Conservation (phyloP, 2,113 vertebrate species). For the Bufo bufo region DNA sequence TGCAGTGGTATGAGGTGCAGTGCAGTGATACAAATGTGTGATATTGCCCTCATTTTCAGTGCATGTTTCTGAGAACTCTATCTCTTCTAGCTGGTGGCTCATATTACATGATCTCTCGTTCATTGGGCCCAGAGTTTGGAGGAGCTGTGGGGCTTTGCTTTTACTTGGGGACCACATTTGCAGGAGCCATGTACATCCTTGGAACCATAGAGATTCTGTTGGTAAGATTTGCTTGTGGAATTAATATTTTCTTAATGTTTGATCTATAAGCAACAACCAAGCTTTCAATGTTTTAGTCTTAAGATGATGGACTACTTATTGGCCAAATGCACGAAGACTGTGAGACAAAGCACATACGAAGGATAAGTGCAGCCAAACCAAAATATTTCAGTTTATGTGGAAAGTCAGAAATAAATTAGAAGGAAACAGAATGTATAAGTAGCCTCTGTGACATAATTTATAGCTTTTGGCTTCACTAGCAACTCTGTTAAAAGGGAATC, state of each 20-base stretch:
- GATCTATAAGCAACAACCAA: not conserved
- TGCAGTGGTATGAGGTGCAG: conserved; percentile 41
- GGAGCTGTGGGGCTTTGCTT: conserved; percentile 98
- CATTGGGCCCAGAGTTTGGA: conserved; percentile 95
- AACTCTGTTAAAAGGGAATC: not conserved
- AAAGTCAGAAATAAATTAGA: not conserved
- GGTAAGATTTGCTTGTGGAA: conserved; percentile 71
- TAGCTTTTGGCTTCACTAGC: not conserved
- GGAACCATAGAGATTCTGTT: conserved; percentile 96
- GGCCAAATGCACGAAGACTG: not conserved
- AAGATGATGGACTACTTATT: not conserved
- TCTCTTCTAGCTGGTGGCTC: conserved; percentile 88
- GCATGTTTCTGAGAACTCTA: conserved; percentile 32
- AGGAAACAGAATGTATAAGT: not conserved
- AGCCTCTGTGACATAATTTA: not conserved
- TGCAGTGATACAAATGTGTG: conserved; percentile 18
- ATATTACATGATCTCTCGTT: conserved; percentile 99
- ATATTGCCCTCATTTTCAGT: not conserved
- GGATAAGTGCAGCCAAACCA: not conserved
- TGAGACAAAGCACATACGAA: not conserved
- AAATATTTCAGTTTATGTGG: not conserved
- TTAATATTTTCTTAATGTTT: not conserved
- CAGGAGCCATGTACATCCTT: conserved; percentile 98
- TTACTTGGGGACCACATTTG: conserved; percentile 96
- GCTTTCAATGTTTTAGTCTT: not conserved